Evolutionary conservation across 2,113 vertebrate species (phyloP), one percentile per base, ranked within the genome.

Genomic region (Damaliscus lunatus): DNA sequence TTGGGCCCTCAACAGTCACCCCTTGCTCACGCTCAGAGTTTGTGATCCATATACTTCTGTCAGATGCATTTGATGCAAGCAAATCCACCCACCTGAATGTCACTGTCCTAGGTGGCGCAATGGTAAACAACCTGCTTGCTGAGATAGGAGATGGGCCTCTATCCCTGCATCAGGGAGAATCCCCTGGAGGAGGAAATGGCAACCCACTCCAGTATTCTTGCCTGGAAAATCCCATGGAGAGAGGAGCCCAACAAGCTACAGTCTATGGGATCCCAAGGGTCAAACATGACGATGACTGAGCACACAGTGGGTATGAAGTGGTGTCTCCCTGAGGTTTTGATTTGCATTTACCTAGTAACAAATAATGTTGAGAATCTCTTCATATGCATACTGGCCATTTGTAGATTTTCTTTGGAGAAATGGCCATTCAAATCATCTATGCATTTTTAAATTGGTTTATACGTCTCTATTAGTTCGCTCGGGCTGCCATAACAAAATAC

Each of bases 31-130:
- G 1, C 77, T 81, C 91, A 13, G 94, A 97, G 98, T 99, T 98
- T 99, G 98, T 98, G 85, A 43, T 88, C 87, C 90, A 9, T 91
- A 91, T 96, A 97, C 97, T 97, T 97, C 96, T 96, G 62, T 96
- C 96, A 92, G 97, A 94, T 96, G 97, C 97, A 62, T 97, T 97
- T 78, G 83, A 84, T 97, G 93, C 98, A 98, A 98, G 96, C 98
- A 95, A 90, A 97, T 98, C 97, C 97, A 81, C 96, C 90, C 96
- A 83, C 98, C 96, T 43, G 83, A 97, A 93, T 96, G 93, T 97
- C 94, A 2, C 96, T 92, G 97, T 98, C 98, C 93, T 90, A 13
- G 67, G 36, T 74, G 64, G n/a, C 17, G 1, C n/a, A 36, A n/a
- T 21, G 67, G 67, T 43, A 25, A 74, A 74, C n/a, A 40, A 74